Evolutionary conservation across 2,797 vertebrate genomes (phyloP).

Genomic region (Tenualosa thibaudeaui): DNA sequence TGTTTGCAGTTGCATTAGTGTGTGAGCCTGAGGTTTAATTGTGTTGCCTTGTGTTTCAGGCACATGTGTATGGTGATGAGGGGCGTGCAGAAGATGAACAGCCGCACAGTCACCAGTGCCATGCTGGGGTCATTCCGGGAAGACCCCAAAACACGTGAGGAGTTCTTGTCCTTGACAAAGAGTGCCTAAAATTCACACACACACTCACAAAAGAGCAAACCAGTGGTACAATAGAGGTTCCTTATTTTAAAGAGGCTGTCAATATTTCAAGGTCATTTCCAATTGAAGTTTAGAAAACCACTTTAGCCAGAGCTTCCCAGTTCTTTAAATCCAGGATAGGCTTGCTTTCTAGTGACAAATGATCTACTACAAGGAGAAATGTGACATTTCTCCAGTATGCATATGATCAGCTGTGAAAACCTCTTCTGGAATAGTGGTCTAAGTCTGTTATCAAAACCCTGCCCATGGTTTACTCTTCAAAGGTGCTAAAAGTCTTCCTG

Average conservation of each 20-base stretch:
- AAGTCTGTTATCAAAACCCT: not conserved
- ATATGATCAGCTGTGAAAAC: not conserved
- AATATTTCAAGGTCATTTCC: not conserved
- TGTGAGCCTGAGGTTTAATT: slow-evolving; percentile 1
- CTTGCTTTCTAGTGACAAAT: not conserved
- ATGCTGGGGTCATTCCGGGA: slow-evolving; percentile 79
- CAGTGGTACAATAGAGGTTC: not conserved
- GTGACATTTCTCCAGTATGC: not conserved
- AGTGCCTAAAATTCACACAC: slow-evolving; percentile 42
- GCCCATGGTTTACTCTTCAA: not conserved
- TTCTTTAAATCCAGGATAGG: not conserved
- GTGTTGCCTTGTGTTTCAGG: slow-evolving; percentile 55
- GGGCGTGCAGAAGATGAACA: slow-evolving; percentile 84
- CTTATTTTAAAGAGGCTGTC: not conserved
- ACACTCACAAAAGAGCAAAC: not conserved
- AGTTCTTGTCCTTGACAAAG: slow-evolving; percentile 75
- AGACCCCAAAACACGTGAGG: slow-evolving; percentile 79
- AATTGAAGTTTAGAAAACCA: not conserved
- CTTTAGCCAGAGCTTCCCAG: not conserved
- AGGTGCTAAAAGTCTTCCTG: slow-evolving; percentile 10
- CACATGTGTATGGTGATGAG: slow-evolving; percentile 84
- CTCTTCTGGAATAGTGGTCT: not conserved
- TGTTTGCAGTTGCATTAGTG: not conserved
- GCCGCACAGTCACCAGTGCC: slow-evolving; percentile 75
- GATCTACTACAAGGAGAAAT: not conserved